Evolutionary conservation across 2,888 invertebrate genomes (phyloP).

Genomic region (Drosophila subquinaria): DNA sequence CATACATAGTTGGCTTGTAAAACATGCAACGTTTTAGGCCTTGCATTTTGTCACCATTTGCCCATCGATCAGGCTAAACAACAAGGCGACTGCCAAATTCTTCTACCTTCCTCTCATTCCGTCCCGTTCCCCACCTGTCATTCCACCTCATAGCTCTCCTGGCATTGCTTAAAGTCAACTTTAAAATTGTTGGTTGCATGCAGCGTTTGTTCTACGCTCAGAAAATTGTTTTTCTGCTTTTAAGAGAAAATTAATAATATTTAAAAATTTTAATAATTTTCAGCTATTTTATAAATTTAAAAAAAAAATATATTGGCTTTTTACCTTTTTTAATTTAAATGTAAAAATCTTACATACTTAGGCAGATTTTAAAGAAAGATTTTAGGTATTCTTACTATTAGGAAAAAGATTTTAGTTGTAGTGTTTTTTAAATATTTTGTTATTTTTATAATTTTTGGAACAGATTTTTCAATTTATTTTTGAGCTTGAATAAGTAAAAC

Average conservation of each 20-base stretch:
- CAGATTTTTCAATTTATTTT: no score
- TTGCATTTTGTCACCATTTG: constrained; percentile 79
- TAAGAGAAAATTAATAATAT: background rate
- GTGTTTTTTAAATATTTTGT: no score
- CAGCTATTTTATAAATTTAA: no score
- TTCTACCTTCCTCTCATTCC: background rate
- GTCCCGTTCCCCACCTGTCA: background rate
- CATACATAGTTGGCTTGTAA: constrained; percentile 67
- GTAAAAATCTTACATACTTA: no score
- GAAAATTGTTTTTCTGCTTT: background rate
- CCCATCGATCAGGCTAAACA: constrained; percentile 79
- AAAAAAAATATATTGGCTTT: no score
- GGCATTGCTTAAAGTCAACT: constrained; percentile 45
- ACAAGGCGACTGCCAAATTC: constrained; percentile 37
- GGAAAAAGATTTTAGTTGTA: no score
- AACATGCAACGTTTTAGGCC: constrained; percentile 70
- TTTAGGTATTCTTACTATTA: no score
- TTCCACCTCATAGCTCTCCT: background rate
- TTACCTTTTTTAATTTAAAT: no score
- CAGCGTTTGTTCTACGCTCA: background rate
- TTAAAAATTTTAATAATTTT: no score
- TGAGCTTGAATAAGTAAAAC: no score
- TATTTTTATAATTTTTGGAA: no score
- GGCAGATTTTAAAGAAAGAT: no score
- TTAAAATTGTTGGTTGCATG: constrained; percentile 33